Evolutionary conservation across 2,113 vertebrate species (phyloP).

Genomic region (Salvelinus namaycush): DNA sequence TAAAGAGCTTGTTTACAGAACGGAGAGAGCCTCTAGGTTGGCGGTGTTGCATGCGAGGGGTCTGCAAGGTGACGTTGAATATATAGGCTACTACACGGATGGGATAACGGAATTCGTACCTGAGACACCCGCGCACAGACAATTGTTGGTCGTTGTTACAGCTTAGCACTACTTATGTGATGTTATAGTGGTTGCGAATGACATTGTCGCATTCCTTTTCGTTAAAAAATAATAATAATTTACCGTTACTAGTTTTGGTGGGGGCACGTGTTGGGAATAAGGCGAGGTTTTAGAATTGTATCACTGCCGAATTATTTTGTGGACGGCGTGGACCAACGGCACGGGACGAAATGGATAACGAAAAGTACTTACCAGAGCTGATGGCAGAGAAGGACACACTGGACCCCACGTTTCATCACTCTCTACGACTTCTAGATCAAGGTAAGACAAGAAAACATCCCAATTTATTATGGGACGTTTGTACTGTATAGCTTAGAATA

Average conservation of each 20-base stretch:
- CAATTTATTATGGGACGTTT: not conserved
- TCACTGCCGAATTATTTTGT: conserved; percentile 24
- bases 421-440: conserved; percentile 89
- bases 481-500: not conserved
- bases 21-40: conserved; percentile 41
- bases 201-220: conserved; percentile 22
- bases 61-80: conserved; percentile 34
- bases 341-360: conserved; percentile 72
- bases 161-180: conserved; percentile 41
- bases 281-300: conserved; percentile 49
- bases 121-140: conserved; percentile 12
- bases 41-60: conserved; percentile 44
- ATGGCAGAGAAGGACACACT: conserved; percentile 96
- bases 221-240: not conserved
- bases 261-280: conserved; percentile 18
- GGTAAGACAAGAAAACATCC: conserved; percentile 67
- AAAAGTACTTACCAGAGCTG: conserved; percentile 96
- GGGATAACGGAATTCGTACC: conserved; percentile 56
- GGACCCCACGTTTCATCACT: conserved; percentile 92
- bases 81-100: conserved; percentile 30
- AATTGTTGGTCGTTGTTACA: conserved; percentile 29
- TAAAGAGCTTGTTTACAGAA: conserved; percentile 50
- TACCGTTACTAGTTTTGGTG: conserved; percentile 18
- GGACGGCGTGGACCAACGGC: conserved; percentile 37
- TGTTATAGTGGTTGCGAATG: conserved; percentile 47